Base-by-base conservation (phyloP, 1,140 invertebrate species). In the Papilio glaucus region DNA sequence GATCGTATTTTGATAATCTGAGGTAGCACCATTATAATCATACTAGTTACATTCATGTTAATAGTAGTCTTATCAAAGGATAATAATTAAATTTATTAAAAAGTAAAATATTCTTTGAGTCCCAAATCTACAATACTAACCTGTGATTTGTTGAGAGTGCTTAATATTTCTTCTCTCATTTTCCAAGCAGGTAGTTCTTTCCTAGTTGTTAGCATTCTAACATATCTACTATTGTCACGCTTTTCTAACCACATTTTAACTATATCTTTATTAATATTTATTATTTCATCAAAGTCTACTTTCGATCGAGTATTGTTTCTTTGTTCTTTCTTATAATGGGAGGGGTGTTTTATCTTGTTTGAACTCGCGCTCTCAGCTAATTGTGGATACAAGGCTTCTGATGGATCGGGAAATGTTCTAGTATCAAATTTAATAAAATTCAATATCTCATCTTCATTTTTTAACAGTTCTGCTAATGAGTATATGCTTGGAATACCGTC, bases 401-500 rank as follows among this genome's bases (percentile, higher is more conserved):
- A 82, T 21, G 86, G 70, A 65, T 94, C 91, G 1, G 94, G 91
- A 90, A 96, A 96, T 24, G 91, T 85, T 77, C 93, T 87, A 10
- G 94, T 93, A 75, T 93, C 88, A 65, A 92, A 94, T 78, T 95
- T 94, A 71, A 96, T 85, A 81, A 93, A 94, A 77, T 94, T 93
- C 9, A 94, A 84, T 72, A 97, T 95, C 73, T 95, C 93, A 72
- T 96, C 95, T 87, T 95, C 95, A 81, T 95, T 95, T 86, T 95
- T 95, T 74, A 97, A 84, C 60, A 96, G 83, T 87, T 96, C 95
- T 29, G 95, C 94, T 77, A 97, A 92, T 29, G 95, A 95, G 83
- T 95, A 97, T 77, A 97, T 91, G 82, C 94, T 95, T 9, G 96
- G 95, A 79, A 95, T 95, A 61, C 96, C 95, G 84, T 96, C 94